Base-by-base conservation (phyloP, 2,888 invertebrate species). In the Heliothis peltigera region DNA sequence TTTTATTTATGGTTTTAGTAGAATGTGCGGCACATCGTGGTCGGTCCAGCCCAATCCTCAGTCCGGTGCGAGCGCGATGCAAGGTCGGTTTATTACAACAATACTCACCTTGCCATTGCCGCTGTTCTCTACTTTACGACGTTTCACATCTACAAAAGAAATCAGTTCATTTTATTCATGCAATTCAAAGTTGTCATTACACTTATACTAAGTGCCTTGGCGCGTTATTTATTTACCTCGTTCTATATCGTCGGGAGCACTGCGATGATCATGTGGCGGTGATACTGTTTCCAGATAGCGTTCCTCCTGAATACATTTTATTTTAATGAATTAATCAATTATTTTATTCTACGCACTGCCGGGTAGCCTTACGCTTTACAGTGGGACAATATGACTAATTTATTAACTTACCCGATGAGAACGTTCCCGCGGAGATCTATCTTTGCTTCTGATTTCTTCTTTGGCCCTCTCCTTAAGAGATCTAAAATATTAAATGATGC, bases 31-130 rank as follows among this genome's bases (percentile, higher is more conserved):
- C 68, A 64, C 72, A 73, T 76, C 68, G 82, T 70, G 77, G 86
- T 85, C 87, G 78, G 88, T 87, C 95, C 95, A 95, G 96, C 95
- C 96, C 96, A 95, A 95, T 92, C 96, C 95, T 96, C 95, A 96
- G 95, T 93, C 94, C 89, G 94, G 93, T 75, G 92, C 93, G 83
- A 90, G 88, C 85, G 86, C 84, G 89, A 87, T 81, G 90, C 92
- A 87, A 87, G 90, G 87, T 80, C 89, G 88, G 79, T 83, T 91
- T 89, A 92, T 87, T 84, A 90, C 86, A 89, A 92, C 95, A 95
- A 96, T 97, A 97, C 97, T 96, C 96, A 98, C 98, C 97, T 98
- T 98, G 95, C 97, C 96, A 91, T 96, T 96, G 87, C 92, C 89
- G 93, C 96, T 95, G 92, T 94, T 95, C 92, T 98, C 98, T 94